A percentile compares a stretch with the other conserved stretches of the same genome.
These are phyloP conservation scores for Yponomeuta plumbellus DNA, from an alignment of 2,888 invertebrate species.

Conservation along the genomic window DNA sequence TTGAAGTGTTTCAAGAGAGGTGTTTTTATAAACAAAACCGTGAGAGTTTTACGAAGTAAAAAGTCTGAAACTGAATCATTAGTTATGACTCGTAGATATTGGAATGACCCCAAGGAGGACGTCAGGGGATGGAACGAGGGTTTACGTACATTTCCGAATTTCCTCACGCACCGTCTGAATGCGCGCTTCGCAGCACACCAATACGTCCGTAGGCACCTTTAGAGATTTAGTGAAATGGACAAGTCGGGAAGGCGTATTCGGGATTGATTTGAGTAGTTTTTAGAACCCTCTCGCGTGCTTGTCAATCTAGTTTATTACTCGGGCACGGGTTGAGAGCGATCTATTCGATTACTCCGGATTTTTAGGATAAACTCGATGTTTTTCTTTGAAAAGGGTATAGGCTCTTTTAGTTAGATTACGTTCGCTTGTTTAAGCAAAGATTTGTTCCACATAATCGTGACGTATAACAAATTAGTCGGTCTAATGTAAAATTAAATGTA, in stretches of 20 bases:
- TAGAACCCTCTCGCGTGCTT: conserved; percentile 35
- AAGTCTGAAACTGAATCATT: too few relatives aligned
- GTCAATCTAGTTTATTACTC: conserved; percentile 60
- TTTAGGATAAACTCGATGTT: conserved; percentile 17
- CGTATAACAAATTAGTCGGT: too few relatives aligned
- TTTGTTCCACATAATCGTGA: too few relatives aligned
- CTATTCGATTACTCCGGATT: conserved; percentile 15
- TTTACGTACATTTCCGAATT: conserved; percentile 43
- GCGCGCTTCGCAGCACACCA: conserved; percentile 62
- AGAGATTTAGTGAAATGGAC: conserved; percentile 65
- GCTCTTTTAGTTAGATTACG: too few relatives aligned
- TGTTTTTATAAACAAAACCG: too few relatives aligned
- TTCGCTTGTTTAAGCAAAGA: too few relatives aligned
- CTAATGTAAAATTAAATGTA: too few relatives aligned
- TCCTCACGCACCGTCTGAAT: conserved; percentile 62
- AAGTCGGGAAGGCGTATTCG: conserved; percentile 38
- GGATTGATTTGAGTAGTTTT: conserved; percentile 56
- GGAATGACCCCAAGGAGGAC: background rate
- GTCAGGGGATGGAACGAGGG: conserved; percentile 28
- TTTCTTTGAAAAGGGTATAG: conserved; percentile 16
- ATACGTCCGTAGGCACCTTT: conserved; percentile 38
- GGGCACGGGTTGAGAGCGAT: conserved; percentile 8
- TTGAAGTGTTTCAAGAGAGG: too few relatives aligned
- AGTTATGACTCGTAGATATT: background rate
- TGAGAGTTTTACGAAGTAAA: too few relatives aligned